These are phyloP conservation scores for Thyatira batis DNA, from an alignment of 2,888 invertebrate species.

Conservation along the genomic window DNA sequence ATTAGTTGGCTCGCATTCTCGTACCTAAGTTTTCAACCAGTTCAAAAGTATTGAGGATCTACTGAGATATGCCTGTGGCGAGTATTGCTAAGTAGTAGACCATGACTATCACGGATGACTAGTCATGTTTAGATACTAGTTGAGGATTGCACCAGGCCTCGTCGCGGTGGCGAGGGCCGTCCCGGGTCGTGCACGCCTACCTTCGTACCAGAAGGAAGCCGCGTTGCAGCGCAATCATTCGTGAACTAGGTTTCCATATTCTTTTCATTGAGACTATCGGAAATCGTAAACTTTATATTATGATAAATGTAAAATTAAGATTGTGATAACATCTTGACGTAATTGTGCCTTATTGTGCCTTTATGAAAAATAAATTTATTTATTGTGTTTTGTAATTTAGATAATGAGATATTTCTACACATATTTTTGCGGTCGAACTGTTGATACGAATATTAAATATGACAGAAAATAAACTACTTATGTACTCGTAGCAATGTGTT, in stretches of 20 bases:
- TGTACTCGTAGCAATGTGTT: conserved; percentile 65
- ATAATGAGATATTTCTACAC: conserved; percentile 70
- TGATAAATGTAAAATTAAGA: conserved; percentile 63
- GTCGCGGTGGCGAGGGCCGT: conserved; percentile 12
- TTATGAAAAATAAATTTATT: conserved; percentile 68
- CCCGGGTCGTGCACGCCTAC: conserved; percentile 57
- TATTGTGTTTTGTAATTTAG: conserved; percentile 75
- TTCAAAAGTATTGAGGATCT: neutral
- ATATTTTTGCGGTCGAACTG: conserved; percentile 62
- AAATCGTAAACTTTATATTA: conserved; percentile 56
- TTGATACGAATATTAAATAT: conserved; percentile 62
- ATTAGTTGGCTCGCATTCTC: neutral
- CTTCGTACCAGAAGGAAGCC: conserved; percentile 67
- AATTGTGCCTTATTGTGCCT: conserved; percentile 81
- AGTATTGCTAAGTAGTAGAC: conserved; percentile 37
- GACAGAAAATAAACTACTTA: conserved; percentile 67
- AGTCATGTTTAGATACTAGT: conserved; percentile 44
- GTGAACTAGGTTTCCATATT: conserved; percentile 65
- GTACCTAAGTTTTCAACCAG: neutral
- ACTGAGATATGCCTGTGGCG: conserved; percentile 13
- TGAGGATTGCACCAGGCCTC: neutral
- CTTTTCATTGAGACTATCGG: conserved; percentile 70
- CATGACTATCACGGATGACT: conserved; percentile 52
- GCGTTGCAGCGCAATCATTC: conserved; percentile 56
- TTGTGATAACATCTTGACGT: conserved; percentile 80